A percentile compares a stretch with the other conserved stretches of the same genome.
Conservation (phyloP, 2,888 invertebrate genomes). For the Protodeltote pygarga region DNA sequence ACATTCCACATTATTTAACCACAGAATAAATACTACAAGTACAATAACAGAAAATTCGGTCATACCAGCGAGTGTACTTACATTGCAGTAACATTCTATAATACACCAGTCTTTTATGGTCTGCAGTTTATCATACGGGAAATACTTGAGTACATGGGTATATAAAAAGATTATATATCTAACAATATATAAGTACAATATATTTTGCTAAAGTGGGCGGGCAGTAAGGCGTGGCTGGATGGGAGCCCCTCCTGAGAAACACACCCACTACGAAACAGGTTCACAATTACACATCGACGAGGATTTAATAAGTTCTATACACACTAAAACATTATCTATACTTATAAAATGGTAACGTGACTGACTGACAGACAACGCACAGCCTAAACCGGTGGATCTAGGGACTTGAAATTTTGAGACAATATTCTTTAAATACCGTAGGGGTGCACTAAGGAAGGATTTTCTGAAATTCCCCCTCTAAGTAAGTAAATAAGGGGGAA, state of each 20-base stretch:
- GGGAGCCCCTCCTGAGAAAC: constrained; percentile 60
- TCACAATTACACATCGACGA: constrained; percentile 59
- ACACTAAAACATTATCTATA: constrained; percentile 23
- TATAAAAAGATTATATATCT: constrained; percentile 34
- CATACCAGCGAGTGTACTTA: neutral
- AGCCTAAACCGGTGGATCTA: too few species aligned
- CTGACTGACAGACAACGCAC: too few species aligned
- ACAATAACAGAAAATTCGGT: neutral
- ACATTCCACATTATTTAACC: too few species aligned
- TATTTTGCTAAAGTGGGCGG: constrained; percentile 56
- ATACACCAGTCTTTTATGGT: too few species aligned
- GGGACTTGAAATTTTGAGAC: too few species aligned
- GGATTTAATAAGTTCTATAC: constrained; percentile 30
- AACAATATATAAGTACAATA: constrained; percentile 38
- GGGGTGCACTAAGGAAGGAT: too few species aligned
- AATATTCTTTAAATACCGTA: too few species aligned
- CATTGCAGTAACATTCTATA: neutral
- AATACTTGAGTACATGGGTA: constrained; percentile 30
- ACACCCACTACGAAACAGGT: constrained; percentile 67
- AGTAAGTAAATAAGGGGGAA: too few species aligned
- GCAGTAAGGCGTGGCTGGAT: constrained; percentile 66
- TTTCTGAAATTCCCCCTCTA: too few species aligned
- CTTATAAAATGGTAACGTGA: too few species aligned
- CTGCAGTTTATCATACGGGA: constrained; percentile 14
- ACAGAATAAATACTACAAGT: too few species aligned